Conservation (phyloP, 2,113 vertebrate genomes). For the Danio rerio region DNA sequence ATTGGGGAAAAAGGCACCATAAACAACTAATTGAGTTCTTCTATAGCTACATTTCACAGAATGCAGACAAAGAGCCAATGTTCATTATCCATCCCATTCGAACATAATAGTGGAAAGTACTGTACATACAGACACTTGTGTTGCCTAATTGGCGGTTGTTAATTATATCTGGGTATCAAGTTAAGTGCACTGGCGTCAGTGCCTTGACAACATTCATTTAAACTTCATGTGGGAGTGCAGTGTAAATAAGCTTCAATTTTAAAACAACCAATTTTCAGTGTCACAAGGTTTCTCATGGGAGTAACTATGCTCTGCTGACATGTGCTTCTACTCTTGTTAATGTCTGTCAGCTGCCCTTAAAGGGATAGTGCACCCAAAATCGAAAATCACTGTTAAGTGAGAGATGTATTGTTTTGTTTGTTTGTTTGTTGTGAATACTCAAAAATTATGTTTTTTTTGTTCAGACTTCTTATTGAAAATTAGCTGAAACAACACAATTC, state of each 20-base stretch:
- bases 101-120: no score
- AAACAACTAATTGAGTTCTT: background rate
- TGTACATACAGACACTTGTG: slow-evolving; percentile 35
- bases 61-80: slow-evolving; percentile 8
- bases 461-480: no score
- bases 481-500: no score
- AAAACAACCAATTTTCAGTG: slow-evolving; percentile 29
- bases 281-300: background rate
- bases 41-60: background rate
- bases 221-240: background rate
- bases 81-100: background rate
- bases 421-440: no score
- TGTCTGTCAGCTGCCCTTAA: background rate
- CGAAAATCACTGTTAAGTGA: no score
- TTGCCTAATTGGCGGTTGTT: slow-evolving; percentile 49
- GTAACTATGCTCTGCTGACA: slow-evolving; percentile 24
- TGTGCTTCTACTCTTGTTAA: background rate
- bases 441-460: no score
- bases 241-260: slow-evolving; percentile 14
- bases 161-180: slow-evolving; percentile 35
- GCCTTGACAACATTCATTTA: slow-evolving; percentile 41
- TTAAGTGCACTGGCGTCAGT: background rate
- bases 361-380: background rate
- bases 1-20: background rate
- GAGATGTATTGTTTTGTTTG: no score